Conservation (phyloP, 2,888 invertebrate genomes). For the Caenorhabditis becei region DNA sequence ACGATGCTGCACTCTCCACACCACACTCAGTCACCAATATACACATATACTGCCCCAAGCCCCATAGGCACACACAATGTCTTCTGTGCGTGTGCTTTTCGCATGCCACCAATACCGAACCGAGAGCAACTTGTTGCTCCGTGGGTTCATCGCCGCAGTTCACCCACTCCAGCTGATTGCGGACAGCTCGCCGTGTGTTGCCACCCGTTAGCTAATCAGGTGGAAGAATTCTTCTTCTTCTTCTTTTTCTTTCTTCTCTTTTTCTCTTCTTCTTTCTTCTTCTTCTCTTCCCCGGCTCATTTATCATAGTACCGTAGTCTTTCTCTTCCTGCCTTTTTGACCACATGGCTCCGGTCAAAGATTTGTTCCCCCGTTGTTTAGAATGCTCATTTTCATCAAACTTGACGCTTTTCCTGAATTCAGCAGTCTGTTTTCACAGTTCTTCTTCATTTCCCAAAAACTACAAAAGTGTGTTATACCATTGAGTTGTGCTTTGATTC, state of each 20-base stretch:
- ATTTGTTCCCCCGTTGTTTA: neutral
- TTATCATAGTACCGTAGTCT: conserved; percentile 28
- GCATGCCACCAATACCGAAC: conserved; percentile 37
- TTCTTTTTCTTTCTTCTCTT: conserved; percentile 10
- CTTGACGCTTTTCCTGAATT: no score
- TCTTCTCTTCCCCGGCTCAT: neutral
- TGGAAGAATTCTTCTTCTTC: conserved; percentile 25
- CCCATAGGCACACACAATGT: conserved; percentile 36
- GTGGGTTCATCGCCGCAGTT: neutral
- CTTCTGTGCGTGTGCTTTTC: conserved; percentile 38
- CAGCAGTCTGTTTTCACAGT: no score
- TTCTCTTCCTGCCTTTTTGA: neutral
- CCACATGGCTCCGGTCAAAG: conserved; percentile 8
- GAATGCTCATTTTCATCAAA: no score
- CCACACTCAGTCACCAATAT: conserved; percentile 35
- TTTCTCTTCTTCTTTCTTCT: neutral
- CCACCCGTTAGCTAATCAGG: conserved; percentile 27
- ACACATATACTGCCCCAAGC: conserved; percentile 33
- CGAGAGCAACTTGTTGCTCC: conserved; percentile 33
- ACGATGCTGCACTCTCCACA: conserved; percentile 29
- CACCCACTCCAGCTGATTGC: conserved; percentile 25
- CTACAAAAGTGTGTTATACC: neutral
- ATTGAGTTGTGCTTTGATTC: conserved; percentile 38
- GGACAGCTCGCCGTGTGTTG: conserved; percentile 3
- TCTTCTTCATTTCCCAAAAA: neutral